These are phyloP conservation scores for Neolamprologus tretocephalus DNA, from an alignment of 2,113 vertebrate species.

Conservation along the genomic window DNA sequence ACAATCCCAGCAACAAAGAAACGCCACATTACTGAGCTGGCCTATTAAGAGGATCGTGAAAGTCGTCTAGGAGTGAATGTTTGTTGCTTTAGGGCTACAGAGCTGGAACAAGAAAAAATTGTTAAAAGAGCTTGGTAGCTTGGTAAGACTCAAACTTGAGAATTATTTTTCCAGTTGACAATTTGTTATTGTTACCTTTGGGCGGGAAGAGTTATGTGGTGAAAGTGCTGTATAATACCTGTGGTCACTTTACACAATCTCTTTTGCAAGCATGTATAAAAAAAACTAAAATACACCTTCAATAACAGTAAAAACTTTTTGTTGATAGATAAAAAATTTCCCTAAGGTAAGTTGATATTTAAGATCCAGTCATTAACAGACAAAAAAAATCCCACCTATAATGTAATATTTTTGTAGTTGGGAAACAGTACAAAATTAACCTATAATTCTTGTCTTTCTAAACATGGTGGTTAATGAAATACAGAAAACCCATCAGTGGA, in stretches of 20 bases:
- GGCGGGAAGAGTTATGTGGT: neutral
- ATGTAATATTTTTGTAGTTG: neutral
- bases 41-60: neutral
- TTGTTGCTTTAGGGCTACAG: neutral
- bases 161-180: neutral
- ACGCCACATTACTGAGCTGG: neutral
- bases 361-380: neutral
- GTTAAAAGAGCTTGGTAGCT: neutral
- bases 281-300: neutral
- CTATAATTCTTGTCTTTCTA: neutral
- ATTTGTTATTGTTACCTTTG: neutral
- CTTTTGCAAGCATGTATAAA: neutral
- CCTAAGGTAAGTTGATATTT: neutral
- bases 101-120: neutral
- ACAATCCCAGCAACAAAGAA: neutral
- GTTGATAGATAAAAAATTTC: neutral
- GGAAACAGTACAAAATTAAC: neutral
- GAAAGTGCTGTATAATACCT: neutral
- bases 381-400: neutral
- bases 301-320: neutral
- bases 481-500: neutral
- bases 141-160: neutral
- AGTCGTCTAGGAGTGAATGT: neutral
- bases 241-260: neutral
- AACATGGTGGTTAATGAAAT: neutral